phyloP scores from a whole-genome alignment of 2,797 vertebrate genomes.

The Streptopelia turtur region DNA sequence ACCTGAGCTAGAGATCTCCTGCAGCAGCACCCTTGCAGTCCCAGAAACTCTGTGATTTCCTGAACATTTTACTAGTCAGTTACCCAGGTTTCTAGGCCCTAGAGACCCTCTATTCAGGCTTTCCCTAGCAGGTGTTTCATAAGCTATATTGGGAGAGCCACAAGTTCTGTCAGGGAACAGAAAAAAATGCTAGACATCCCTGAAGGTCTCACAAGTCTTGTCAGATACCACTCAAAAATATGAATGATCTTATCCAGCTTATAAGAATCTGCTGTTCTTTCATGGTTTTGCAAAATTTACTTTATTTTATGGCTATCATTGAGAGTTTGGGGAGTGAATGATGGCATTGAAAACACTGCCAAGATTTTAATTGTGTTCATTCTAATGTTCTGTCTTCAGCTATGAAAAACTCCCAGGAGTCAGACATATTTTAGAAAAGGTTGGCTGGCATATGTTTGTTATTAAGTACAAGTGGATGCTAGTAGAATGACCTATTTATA shows the following conservation, averaged over 20 bases:
- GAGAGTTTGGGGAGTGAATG: not conserved
- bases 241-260: not conserved
- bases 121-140: not conserved
- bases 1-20: not conserved
- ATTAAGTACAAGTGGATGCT: not conserved
- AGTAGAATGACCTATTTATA: not conserved
- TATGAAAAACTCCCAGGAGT: not conserved
- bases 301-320: not conserved
- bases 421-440: not conserved
- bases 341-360: not conserved
- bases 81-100: not conserved
- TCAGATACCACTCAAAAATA: not conserved
- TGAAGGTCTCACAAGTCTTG: not conserved
- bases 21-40: not conserved
- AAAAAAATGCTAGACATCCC: not conserved
- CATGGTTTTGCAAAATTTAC: not conserved
- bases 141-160: not conserved
- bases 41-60: not conserved
- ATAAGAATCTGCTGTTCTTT: not conserved
- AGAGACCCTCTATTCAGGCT: not conserved
- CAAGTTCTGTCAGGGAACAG: not conserved
- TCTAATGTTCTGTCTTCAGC: not conserved
- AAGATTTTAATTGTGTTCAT: constrained; percentile 27
- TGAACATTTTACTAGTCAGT: not conserved
- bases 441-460: not conserved